These are phyloP conservation scores for Machimus atricapillus DNA, from an alignment of 2,888 invertebrate genomes.

Conservation along the genomic window DNA sequence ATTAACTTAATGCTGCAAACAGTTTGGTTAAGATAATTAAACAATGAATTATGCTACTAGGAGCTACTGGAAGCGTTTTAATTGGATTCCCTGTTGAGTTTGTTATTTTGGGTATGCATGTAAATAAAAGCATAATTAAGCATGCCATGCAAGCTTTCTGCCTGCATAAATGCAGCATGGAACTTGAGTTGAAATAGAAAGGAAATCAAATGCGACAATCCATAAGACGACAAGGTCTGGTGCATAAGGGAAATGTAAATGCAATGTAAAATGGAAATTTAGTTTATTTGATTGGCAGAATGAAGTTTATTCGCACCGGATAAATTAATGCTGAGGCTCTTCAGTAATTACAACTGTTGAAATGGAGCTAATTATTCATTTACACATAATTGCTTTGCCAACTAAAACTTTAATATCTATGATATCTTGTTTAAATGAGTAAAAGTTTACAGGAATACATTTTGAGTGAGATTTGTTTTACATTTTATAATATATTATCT, in stretches of 20 bases:
- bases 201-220: background rate
- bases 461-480: background rate
- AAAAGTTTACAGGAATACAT: background rate
- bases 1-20: background rate
- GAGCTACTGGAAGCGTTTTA: constrained; percentile 21
- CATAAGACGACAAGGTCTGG: background rate
- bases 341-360: background rate
- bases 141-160: constrained; percentile 19
- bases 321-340: background rate
- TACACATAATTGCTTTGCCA: background rate
- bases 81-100: background rate
- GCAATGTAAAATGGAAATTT: background rate
- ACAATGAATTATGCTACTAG: constrained; percentile 13
- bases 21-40: background rate
- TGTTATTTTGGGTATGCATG: background rate
- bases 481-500: background rate
- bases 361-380: background rate
- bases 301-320: background rate
- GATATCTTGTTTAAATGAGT: background rate
- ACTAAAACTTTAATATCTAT: background rate
- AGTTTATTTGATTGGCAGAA: background rate
- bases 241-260: background rate
- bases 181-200: background rate
- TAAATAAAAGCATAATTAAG: constrained; percentile 33
- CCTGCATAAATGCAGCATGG: constrained; percentile 1